phyloP scores from a whole-genome alignment of 2,888 invertebrate genomes.

The Toxonevra muliebris region DNA sequence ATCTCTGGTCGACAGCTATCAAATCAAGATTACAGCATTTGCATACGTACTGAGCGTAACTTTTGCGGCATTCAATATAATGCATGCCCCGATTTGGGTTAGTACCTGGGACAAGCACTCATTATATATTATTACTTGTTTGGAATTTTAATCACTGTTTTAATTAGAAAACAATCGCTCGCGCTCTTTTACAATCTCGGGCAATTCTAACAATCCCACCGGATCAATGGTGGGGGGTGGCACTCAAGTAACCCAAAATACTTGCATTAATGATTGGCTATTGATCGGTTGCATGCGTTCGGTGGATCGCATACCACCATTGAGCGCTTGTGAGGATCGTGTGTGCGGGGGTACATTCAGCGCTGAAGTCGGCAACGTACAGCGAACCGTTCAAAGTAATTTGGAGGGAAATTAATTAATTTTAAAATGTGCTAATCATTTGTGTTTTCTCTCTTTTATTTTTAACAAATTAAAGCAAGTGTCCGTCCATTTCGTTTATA shows the following conservation, averaged over 20 bases:
- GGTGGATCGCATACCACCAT: constrained; percentile 66
- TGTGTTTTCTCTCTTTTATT: not conserved
- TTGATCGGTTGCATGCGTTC: constrained; percentile 77
- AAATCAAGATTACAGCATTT: constrained; percentile 89
- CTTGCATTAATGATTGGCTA: constrained; percentile 82
- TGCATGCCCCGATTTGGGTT: constrained; percentile 76
- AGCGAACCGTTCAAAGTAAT: constrained; percentile 76
- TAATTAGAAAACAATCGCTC: constrained; percentile 74
- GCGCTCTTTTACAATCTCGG: constrained; percentile 79
- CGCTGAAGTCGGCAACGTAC: constrained; percentile 74
- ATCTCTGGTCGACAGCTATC: constrained; percentile 80
- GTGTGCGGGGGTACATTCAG: constrained; percentile 85
- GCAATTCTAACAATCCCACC: constrained; percentile 76
- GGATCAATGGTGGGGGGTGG: constrained; percentile 77
- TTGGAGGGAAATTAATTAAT: not conserved
- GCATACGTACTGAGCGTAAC: constrained; percentile 83
- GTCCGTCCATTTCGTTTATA: constrained; percentile 82
- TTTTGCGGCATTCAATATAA: constrained; percentile 88
- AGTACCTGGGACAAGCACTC: not conserved
- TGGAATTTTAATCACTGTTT: not conserved
- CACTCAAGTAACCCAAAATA: constrained; percentile 72
- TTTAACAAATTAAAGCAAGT: constrained; percentile 69
- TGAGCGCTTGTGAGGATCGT: constrained; percentile 78
- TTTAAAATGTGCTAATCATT: not conserved
- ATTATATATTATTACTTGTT: not conserved